These are phyloP conservation scores for Ischnus inquisitorius DNA, from an alignment of 2,888 invertebrate species.

Conservation along the genomic window DNA sequence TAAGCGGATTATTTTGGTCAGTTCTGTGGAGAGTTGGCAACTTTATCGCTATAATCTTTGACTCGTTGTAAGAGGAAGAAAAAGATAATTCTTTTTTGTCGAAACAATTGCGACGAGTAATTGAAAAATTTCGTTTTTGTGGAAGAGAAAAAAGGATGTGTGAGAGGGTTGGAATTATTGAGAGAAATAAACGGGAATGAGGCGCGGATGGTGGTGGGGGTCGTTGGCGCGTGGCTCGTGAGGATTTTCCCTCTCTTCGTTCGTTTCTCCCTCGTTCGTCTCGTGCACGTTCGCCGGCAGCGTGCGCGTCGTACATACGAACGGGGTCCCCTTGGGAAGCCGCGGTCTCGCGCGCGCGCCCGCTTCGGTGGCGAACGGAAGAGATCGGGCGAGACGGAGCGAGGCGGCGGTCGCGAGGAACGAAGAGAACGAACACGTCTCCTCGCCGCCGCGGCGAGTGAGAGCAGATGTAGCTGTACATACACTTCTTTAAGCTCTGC, in stretches of 20 bases:
- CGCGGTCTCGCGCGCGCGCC: slow-evolving; percentile 43
- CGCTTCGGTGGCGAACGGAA: slow-evolving; percentile 44
- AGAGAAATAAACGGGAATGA: slow-evolving; percentile 38
- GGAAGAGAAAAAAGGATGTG: not conserved
- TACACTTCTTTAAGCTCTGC: slow-evolving; percentile 52
- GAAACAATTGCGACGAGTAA: not conserved
- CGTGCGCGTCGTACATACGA: slow-evolving; percentile 62
- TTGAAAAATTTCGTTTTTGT: not conserved
- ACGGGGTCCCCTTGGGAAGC: slow-evolving; percentile 62
- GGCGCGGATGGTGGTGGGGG: slow-evolving; percentile 75
- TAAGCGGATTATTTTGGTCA: slow-evolving; percentile 60
- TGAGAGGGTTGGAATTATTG: not conserved
- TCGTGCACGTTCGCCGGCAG: slow-evolving; percentile 63
- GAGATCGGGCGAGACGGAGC: slow-evolving; percentile 23
- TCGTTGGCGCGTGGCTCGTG: slow-evolving; percentile 81
- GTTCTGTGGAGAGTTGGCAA: slow-evolving; percentile 47
- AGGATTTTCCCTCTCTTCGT: slow-evolving; percentile 66
- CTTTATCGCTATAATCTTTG: slow-evolving; percentile 46
- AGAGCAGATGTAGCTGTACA: slow-evolving; percentile 73
- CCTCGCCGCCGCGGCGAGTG: slow-evolving; percentile 64
- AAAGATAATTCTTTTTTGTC: not conserved
- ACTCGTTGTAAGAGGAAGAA: slow-evolving; percentile 1
- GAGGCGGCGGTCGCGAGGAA: slow-evolving; percentile 33
- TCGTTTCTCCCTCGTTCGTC: slow-evolving; percentile 46
- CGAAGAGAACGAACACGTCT: slow-evolving; percentile 48